Percentiles rank a stretch among this genome's conserved stretches.
Evolutionary conservation across 35 echinoderm and acorn worm genomes (phyloP).

Genomic region (Ophioderma brevispina): DNA sequence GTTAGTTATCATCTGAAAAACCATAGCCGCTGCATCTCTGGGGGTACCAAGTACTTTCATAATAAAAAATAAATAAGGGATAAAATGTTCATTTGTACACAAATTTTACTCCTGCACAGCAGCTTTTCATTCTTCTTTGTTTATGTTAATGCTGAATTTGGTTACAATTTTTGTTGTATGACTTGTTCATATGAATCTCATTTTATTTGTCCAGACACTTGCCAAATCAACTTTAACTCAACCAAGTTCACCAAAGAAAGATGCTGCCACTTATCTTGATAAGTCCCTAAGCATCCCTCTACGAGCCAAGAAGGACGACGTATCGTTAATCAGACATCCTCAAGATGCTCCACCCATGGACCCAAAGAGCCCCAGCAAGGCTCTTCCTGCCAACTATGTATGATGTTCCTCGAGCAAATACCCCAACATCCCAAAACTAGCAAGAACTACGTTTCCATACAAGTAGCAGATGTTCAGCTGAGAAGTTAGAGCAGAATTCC

Average conservation of each 20-base stretch:
- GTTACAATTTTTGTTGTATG: no score
- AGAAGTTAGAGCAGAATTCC: neutral
- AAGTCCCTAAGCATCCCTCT: conserved; percentile 70
- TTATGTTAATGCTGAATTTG: no score
- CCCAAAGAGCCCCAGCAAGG: neutral
- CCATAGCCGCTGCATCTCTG: no score
- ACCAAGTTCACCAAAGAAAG: conserved; percentile 11
- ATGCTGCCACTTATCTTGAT: conserved; percentile 50
- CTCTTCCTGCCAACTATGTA: conserved; percentile 1
- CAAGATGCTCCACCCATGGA: neutral
- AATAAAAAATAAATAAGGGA: no score
- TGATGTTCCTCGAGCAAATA: conserved; percentile 7
- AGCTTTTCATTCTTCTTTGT: no score
- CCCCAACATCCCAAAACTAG: neutral
- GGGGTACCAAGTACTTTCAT: no score
- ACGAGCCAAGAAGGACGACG: conserved; percentile 55
- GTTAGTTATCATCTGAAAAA: no score
- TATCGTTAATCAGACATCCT: neutral
- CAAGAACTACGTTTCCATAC: conserved; percentile 12
- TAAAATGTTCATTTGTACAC: no score
- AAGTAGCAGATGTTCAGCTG: neutral
- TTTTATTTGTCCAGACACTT: conserved; percentile 26
- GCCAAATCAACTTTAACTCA: conserved; percentile 46
- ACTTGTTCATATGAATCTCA: no score
- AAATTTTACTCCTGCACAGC: no score